Conservation (phyloP, 1,140 invertebrate genomes). For the Heliconius melpomene region DNA sequence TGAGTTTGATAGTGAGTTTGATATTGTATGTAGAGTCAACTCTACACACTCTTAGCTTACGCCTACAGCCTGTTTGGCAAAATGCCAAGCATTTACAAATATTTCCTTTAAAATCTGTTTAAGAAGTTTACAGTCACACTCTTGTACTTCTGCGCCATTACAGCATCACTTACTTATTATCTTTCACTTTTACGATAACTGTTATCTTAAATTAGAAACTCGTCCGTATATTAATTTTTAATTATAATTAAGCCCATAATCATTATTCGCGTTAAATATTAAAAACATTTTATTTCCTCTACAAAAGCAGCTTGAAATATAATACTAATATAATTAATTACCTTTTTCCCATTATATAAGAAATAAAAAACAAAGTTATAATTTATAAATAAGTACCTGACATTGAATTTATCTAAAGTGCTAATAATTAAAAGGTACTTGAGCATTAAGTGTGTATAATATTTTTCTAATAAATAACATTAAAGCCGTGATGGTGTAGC, state of each 20-base stretch:
- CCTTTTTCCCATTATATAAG: no score
- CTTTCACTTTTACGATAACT: background rate
- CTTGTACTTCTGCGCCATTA: no score
- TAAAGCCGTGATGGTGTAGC: background rate
- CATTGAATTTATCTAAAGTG: constrained; percentile 12
- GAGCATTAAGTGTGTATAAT: background rate
- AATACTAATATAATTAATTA: background rate
- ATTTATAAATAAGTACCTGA: background rate
- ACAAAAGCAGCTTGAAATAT: background rate
- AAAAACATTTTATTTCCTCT: background rate
- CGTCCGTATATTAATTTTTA: no score
- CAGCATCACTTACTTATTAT: no score
- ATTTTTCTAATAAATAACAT: constrained; percentile 3
- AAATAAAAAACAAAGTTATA: background rate
- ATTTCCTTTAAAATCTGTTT: background rate
- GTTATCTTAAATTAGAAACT: no score
- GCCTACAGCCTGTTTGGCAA: background rate
- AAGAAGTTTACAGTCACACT: background rate
- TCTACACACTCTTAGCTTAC: background rate
- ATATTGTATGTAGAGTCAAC: no score
- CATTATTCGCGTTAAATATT: background rate
- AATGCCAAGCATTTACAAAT: background rate
- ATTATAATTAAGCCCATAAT: no score
- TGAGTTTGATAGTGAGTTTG: no score
- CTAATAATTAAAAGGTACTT: background rate